Percentiles rank a stretch among this genome's conserved stretches.
These are phyloP conservation scores for Erebia palarica DNA, from an alignment of 2,888 invertebrate genomes.

Conservation along the genomic window DNA sequence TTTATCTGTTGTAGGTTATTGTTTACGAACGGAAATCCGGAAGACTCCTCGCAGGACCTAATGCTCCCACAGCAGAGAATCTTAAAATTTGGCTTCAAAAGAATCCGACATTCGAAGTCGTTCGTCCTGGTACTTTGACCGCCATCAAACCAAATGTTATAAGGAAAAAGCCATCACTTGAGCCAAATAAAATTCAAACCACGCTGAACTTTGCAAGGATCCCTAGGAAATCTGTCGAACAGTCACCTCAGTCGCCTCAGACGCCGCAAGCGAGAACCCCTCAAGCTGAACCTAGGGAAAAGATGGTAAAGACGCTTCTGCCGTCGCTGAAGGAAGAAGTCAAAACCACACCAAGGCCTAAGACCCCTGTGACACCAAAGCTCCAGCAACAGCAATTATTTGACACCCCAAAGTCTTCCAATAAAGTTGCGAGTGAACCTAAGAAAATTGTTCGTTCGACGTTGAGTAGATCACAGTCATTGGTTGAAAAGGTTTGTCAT, in stretches of 20 bases:
- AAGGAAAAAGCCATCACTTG: slow-evolving; percentile 58
- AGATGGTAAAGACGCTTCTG: not conserved
- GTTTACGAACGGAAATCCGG: slow-evolving; percentile 93
- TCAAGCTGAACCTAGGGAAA: slow-evolving; percentile 53
- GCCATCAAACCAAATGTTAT: slow-evolving; percentile 66
- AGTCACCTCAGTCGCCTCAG: slow-evolving; percentile 37
- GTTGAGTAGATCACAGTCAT: slow-evolving; percentile 55
- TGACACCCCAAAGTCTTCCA: slow-evolving; percentile 64
- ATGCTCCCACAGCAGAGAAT: slow-evolving; percentile 91
- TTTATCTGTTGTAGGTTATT: slow-evolving; percentile 79
- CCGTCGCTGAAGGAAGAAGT: slow-evolving; percentile 53
- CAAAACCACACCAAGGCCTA: slow-evolving; percentile 46
- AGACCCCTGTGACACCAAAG: slow-evolving; percentile 42
- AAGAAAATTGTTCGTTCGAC: slow-evolving; percentile 57
- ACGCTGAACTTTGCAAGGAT: slow-evolving; percentile 75
- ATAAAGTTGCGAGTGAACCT: slow-evolving; percentile 54
- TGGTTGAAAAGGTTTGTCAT: slow-evolving; percentile 62
- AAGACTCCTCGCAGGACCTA: slow-evolving; percentile 87
- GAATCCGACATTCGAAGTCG: slow-evolving; percentile 94
- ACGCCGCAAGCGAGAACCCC: slow-evolving; percentile 42
- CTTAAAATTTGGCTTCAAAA: slow-evolving; percentile 92
- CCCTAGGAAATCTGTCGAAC: slow-evolving; percentile 59
- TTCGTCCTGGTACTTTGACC: slow-evolving; percentile 84
- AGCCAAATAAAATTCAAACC: slow-evolving; percentile 70
- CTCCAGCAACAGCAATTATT: slow-evolving; percentile 43